phyloP scores from a whole-genome alignment of 1,140 invertebrate species.

The Drosophila tani region DNA sequence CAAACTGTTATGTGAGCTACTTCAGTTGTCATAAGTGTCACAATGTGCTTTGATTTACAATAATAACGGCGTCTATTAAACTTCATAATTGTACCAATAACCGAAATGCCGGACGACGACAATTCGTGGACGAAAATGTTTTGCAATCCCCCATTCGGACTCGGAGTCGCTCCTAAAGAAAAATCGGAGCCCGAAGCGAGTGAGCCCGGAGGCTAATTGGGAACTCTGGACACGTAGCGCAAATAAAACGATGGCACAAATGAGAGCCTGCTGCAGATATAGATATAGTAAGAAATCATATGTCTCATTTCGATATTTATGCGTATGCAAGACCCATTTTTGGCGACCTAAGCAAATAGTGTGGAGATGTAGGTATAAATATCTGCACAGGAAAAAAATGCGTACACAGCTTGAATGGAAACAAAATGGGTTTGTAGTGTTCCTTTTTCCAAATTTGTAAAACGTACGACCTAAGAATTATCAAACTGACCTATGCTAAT shows the following conservation, averaged over 20 bases:
- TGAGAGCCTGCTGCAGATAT: constrained; percentile 56
- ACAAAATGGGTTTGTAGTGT: background rate
- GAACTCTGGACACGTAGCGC: constrained; percentile 65
- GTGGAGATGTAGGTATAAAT: constrained; percentile 16
- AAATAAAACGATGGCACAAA: constrained; percentile 79
- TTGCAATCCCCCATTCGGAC: constrained; percentile 61
- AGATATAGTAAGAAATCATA: constrained; percentile 79
- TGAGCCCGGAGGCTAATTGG: constrained; percentile 44
- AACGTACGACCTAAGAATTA: too few relatives aligned
- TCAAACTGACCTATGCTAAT: too few relatives aligned
- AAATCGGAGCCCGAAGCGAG: constrained; percentile 29
- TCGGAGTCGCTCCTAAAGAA: constrained; percentile 14
- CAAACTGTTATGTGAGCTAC: constrained; percentile 79
- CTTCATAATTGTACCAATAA: constrained; percentile 83
- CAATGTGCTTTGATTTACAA: constrained; percentile 82
- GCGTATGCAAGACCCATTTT: constrained; percentile 80
- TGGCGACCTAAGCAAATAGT: constrained; percentile 83
- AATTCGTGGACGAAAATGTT: constrained; percentile 60
- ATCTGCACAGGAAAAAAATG: background rate
- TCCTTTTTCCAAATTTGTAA: too few relatives aligned
- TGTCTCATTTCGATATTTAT: constrained; percentile 81
- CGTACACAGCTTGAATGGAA: background rate
- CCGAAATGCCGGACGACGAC: constrained; percentile 62
- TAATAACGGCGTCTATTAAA: constrained; percentile 78
- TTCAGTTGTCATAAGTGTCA: constrained; percentile 83